phyloP scores from a whole-genome alignment of 2,888 invertebrate species.

The Cybosia mesomella region DNA sequence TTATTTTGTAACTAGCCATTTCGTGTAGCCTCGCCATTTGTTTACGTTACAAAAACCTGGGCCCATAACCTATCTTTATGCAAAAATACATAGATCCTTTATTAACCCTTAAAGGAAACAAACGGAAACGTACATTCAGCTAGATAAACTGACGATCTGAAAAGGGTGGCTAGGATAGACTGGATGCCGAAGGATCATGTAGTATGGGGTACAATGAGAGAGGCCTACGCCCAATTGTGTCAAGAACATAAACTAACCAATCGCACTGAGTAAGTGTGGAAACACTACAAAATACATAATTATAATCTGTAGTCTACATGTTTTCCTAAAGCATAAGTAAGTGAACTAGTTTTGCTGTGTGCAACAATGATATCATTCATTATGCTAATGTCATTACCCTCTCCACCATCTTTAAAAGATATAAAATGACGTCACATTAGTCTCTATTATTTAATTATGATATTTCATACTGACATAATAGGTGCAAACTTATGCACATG shows the following conservation, averaged over 20 bases:
- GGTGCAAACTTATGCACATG: conserved; percentile 28
- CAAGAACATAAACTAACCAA: neutral
- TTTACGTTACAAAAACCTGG: neutral
- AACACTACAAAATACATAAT: neutral
- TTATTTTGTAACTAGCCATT: neutral
- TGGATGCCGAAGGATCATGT: neutral
- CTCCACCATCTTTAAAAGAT: neutral
- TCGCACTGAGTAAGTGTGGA: neutral
- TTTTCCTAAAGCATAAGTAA: neutral
- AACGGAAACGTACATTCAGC: neutral
- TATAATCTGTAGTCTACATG: neutral
- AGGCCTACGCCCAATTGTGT: no score
- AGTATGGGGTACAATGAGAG: no score
- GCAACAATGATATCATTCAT: conserved; percentile 3
- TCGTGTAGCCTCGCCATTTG: neutral
- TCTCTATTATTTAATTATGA: conserved; percentile 33
- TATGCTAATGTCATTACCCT: conserved; percentile 27
- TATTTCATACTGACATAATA: conserved; percentile 33
- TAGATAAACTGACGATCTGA: neutral
- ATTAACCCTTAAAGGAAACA: neutral
- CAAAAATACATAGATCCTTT: neutral
- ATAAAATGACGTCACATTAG: conserved; percentile 26
- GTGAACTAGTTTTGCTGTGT: neutral
- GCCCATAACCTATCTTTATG: neutral
- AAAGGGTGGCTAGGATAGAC: neutral